Conservation (phyloP, 2,113 vertebrate genomes). For the Actenoides hombroni region DNA sequence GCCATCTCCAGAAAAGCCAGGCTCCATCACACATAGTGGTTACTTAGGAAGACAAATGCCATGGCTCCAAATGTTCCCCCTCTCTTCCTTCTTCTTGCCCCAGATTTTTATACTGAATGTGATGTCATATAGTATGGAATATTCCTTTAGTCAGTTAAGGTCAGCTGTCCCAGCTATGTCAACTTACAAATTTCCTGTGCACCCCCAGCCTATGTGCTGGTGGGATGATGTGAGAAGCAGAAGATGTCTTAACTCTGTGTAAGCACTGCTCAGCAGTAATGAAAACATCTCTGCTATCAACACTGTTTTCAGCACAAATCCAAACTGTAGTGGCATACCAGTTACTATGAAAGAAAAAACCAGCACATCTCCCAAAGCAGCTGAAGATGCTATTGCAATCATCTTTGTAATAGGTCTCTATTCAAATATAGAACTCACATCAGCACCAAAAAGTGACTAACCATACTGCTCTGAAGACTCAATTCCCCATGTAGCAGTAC, state of each 20-base stretch:
- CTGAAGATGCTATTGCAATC: neutral
- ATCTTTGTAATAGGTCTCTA: neutral
- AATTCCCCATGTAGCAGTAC: neutral
- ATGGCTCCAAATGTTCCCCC: neutral
- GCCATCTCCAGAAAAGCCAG: neutral
- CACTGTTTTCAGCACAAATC: neutral
- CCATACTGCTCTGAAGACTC: neutral
- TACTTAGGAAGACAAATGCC: neutral
- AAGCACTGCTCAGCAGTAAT: neutral
- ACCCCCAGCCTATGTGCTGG: neutral
- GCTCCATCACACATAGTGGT: neutral
- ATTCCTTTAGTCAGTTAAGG: neutral
- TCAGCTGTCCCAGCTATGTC: neutral
- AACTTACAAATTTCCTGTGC: neutral
- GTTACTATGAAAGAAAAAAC: neutral
- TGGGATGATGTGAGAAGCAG: neutral
- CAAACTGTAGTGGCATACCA: neutral
- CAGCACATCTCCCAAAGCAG: neutral
- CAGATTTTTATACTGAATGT: neutral
- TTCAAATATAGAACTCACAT: neutral
- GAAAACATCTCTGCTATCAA: neutral
- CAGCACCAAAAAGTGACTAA: neutral
- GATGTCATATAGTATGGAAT: neutral
- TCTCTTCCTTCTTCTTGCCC: too few relatives aligned
- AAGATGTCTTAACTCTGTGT: neutral